Evolutionary conservation across 2,797 vertebrate genomes (phyloP), one percentile per base, ranked within the genome.

Genomic region (Ctenopoma multispine): DNA sequence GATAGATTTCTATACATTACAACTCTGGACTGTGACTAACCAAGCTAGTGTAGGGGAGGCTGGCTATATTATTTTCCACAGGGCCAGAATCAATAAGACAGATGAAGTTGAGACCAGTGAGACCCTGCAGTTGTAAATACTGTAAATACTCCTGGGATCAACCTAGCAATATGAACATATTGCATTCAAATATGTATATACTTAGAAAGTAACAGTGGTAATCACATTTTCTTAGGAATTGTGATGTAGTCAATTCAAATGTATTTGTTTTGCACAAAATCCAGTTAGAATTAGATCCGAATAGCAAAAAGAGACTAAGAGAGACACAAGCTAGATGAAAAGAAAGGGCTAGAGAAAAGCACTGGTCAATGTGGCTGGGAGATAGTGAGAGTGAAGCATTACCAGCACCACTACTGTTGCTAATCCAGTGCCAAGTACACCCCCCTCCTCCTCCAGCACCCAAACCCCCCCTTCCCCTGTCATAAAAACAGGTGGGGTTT

Each of bases 401-500:
- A 74, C 71, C 76, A 66, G 79, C 43, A 15, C 73, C 36, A 17
- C 80, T 77, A 63, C 59, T 69, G 79, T 80, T 81, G 83, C 69
- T 84, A 79, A 89, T 84, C 64, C 27, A 7, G 74, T 70, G 76
- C 85, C 79, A 77, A 83, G 59, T 38, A 20, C 67, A 14, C 65
- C 55, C 75, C 53, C 27, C 24, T 4, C 24, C 24, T 27, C 24
- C 24, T 4, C 24, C 50, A 7, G 4, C n/a, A 5, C 36, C 23
- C 24, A 23, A 11, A 12, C 43, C 34, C 18, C 18, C 82, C 55
- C 18, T 61, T 50, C 38, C 29, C 68, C 79, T 84, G 89, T 85
- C 84, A 80, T 75, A 80, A 82, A 87, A 92, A 89, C 90, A 90
- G 90, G 87, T 90, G 90, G 82, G 63, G 86, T 76, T 86, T 64